Evolutionary conservation across 2,888 invertebrate genomes (phyloP), one percentile per base, ranked within the genome.

Genomic region (Chrysina gloriosa): DNA sequence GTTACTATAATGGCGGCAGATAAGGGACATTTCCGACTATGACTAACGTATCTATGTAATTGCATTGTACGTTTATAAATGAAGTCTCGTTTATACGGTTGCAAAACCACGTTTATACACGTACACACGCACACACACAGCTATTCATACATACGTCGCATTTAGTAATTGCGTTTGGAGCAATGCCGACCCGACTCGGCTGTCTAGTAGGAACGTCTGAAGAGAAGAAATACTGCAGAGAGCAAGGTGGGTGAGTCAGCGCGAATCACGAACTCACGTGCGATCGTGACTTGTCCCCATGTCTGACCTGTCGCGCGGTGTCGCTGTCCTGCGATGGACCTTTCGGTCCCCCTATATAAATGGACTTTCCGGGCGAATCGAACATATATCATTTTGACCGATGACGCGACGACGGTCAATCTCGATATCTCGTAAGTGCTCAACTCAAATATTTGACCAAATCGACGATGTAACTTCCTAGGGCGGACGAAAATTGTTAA

Each of bases 251-350:
- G 29, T 39, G 58, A 67, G 42, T 69, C 69, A 67, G 21, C 42
- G 27, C 50, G 65, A 54, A 50, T 68, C 70, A 70, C 68, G 70
- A 70, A 42, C 50, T 68, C 68, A 64, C 65, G 70, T 70, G 65
- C 68, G 27, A 68, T 68, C 70, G 70, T 70, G 70, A 70, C 70
- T 68, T 70, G 47, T 65, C 67, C 56, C 58, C 42, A 42, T 67
- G 48, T 58, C 61, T 48, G 63, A 67, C 67, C 67, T 67, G 67
- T 67, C 67, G 48, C 27, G 16, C 14, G 19, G 23, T 47, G 39
- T 39, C 42, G 65, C 58, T 52, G 66, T 34, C 58, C 54, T 64
- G 50, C 39, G 39, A 65, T 54, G 65, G 65, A 65, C 65, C 31
- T 6, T 1, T 27, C 23, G 14, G 19, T 19, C 45, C 9, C 31